Evolutionary conservation across 2,888 invertebrate species (phyloP).

Genomic region (Coleophora deauratella): DNA sequence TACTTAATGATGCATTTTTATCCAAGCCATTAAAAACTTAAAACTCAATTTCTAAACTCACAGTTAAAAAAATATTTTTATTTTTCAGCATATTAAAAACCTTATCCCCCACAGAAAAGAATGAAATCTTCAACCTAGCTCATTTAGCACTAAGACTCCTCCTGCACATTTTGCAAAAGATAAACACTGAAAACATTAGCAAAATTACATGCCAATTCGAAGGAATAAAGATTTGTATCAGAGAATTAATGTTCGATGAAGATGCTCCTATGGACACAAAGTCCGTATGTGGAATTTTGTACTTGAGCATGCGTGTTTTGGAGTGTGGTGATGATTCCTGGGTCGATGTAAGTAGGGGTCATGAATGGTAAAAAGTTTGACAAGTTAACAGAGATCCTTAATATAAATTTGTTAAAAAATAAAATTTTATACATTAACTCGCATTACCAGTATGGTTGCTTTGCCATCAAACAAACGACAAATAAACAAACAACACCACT

Average conservation of each 20-base stretch:
- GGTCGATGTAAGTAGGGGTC: conserved; percentile 38
- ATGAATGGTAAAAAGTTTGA: too few relatives aligned
- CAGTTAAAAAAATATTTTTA: conserved; percentile 1
- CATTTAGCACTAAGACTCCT: conserved; percentile 42
- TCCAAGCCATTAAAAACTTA: too few relatives aligned
- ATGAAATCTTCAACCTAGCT: conserved; percentile 42
- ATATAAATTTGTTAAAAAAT: background rate
- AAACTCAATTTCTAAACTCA: conserved; percentile 1
- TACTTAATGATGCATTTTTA: too few relatives aligned
- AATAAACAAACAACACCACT: too few relatives aligned
- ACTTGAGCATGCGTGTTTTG: conserved; percentile 58
- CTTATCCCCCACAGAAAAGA: conserved; percentile 50
- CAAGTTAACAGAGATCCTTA: too few relatives aligned
- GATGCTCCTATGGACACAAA: conserved; percentile 79
- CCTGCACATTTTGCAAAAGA: conserved; percentile 44
- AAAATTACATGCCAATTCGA: conserved; percentile 24
- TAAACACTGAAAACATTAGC: conserved; percentile 16
- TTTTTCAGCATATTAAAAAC: conserved; percentile 29
- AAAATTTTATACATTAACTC: background rate
- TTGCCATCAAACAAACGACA: too few relatives aligned
- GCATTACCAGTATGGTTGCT: too few relatives aligned
- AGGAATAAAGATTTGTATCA: conserved; percentile 25
- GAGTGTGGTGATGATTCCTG: conserved; percentile 40
- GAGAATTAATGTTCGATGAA: conserved; percentile 47
- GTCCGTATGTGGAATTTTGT: conserved; percentile 75